Base-by-base conservation (phyloP, 2,113 vertebrate species). In the Oreocharis arfaki region DNA sequence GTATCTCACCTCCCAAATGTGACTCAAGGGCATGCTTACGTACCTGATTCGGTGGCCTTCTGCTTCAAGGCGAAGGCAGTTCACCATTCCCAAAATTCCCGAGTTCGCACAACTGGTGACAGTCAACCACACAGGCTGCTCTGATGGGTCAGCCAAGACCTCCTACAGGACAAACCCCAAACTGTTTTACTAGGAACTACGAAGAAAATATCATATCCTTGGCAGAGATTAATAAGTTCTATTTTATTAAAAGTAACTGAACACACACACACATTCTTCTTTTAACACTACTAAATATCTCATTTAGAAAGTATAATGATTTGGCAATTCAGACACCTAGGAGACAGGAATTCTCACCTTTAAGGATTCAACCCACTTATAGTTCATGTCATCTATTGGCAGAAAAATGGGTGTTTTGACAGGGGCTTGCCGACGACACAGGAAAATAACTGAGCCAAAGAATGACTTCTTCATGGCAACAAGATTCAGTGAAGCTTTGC, bases 81-180 rank as follows among this genome's bases (percentile, higher is more conserved):
- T 99, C 87, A 99, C 99, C 99, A 99, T 97, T 85, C 99, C 99
- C 78, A 99, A 97, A 83, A 99, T 93, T 33, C 99, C 99, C 0
- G 98, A 99, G 94, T 98, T 98, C 9, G 93, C 68, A 63, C 97
- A 97, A 44, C 50, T 95, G 39, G 96, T 89, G 16, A 99, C 98
- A 11, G 97, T 99, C 79, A 99, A 95, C 99, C 99, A 99, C 76
- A 99, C 96, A 2, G 98, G 97, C 33, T 61, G 84, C 32, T 99
- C 98, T 6, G 98, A 98, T 8, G 96, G 6, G 24, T 98, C 97
- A 4, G 98, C 97, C 95, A 99, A 94, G n/a, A 95, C 9, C 61
- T 71, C 86, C 98, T 98, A 57, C 10, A 53, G 56, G 75, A 94
- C 2, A 84, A 94, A 93, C 3, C 50, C 35, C 49, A 53, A 56